A percentile compares a stretch with the other conserved stretches of the same genome.
Evolutionary conservation across 2,888 invertebrate species (phyloP).

Genomic region (Ashinkailepas kermadecensis): DNA sequence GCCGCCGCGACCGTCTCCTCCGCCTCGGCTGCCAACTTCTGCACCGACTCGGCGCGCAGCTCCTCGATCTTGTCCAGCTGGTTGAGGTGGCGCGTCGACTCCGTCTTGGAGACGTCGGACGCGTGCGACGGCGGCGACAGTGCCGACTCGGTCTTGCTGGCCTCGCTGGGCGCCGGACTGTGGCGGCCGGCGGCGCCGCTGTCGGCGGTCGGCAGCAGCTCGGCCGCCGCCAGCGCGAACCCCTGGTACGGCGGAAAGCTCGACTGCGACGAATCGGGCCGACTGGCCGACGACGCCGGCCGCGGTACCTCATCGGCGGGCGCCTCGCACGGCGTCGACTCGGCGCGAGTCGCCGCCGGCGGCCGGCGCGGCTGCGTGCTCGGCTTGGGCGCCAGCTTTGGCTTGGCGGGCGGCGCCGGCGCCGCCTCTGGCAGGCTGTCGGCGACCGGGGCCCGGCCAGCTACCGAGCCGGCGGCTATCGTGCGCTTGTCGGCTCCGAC

Average conservation of each 20-base stretch:
- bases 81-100: constrained; percentile 36
- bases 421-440: constrained; percentile 24
- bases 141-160: constrained; percentile 39
- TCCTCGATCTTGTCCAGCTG: constrained; percentile 21
- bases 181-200: constrained; percentile 37
- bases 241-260: constrained; percentile 35
- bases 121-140: constrained; percentile 37
- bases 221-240: constrained; percentile 36
- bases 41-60: constrained; percentile 18
- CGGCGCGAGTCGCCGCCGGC: constrained; percentile 29
- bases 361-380: constrained; percentile 32
- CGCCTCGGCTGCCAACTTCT: background rate
- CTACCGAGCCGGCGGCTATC: constrained; percentile 26
- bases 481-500: constrained; percentile 25
- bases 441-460: constrained; percentile 27
- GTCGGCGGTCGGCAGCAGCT: constrained; percentile 36
- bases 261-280: constrained; percentile 37
- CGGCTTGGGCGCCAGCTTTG: constrained; percentile 26
- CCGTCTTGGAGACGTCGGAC: constrained; percentile 38
- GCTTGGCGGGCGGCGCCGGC: constrained; percentile 29
- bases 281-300: constrained; percentile 35
- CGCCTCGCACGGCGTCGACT: background rate
- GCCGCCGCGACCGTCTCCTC: background rate
- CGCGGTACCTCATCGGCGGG: constrained; percentile 34
- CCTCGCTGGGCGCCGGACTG: constrained; percentile 38